phyloP scores from a whole-genome alignment of 2,113 vertebrate genomes.

The Hypanus sabinus region DNA sequence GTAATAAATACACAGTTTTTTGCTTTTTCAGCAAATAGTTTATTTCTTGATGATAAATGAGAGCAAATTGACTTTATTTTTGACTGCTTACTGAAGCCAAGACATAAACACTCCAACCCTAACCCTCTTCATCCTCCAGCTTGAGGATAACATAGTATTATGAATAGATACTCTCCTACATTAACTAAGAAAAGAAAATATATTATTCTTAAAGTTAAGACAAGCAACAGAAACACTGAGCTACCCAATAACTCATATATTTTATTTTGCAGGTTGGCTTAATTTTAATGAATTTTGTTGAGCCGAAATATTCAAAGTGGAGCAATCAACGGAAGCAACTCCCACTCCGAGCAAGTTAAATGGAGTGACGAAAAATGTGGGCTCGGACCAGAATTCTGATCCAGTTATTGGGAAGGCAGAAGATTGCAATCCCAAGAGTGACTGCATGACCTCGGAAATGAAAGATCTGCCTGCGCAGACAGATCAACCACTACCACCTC shows the following conservation, averaged over 20 bases:
- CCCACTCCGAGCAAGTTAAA: slow-evolving; percentile 55
- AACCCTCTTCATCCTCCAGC: no score
- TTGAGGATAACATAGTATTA: no score
- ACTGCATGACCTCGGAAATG: slow-evolving; percentile 43
- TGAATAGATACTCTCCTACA: background rate
- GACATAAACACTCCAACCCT: no score
- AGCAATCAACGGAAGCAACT: slow-evolving; percentile 41
- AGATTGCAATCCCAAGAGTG: slow-evolving; percentile 48
- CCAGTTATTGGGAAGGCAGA: slow-evolving; percentile 43
- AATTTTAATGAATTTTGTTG: slow-evolving; percentile 18
- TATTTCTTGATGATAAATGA: no score
- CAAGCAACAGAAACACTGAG: background rate
- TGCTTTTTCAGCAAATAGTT: no score
- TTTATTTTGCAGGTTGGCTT: background rate
- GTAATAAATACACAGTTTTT: no score
- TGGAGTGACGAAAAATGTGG: slow-evolving; percentile 50
- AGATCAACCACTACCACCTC: slow-evolving; percentile 46
- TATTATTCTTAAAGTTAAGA: background rate
- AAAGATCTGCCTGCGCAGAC: slow-evolving; percentile 43
- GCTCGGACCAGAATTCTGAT: slow-evolving; percentile 39
- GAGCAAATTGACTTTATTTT: no score
- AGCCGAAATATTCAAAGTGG: slow-evolving; percentile 45
- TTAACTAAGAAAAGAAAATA: background rate
- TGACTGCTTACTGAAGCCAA: no score
- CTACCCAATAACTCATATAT: background rate